These are phyloP conservation scores for Syngnathoides biaculeatus DNA, from an alignment of 2,113 vertebrate genomes.

Conservation along the genomic window DNA sequence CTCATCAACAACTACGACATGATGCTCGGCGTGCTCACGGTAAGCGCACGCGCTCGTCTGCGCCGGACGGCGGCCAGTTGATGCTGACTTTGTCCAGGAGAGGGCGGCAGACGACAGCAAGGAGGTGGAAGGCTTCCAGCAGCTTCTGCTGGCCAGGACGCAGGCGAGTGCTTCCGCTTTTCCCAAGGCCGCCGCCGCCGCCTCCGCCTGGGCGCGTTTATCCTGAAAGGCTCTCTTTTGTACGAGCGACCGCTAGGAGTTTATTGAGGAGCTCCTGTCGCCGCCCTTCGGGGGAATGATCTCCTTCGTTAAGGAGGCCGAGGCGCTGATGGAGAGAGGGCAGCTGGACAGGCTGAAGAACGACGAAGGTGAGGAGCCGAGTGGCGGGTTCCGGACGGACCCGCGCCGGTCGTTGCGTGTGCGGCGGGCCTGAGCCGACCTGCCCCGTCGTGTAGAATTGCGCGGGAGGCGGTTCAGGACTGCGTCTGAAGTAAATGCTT, in stretches of 20 bases:
- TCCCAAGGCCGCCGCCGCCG: not conserved
- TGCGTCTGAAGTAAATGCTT: too few relatives aligned
- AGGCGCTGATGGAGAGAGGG: slow-evolving; percentile 83
- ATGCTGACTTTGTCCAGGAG: slow-evolving; percentile 68
- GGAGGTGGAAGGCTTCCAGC: slow-evolving; percentile 90
- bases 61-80: too few relatives aligned
- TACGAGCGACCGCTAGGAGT: slow-evolving; percentile 72
- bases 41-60: slow-evolving; percentile 32
- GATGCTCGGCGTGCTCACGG: slow-evolving; percentile 90
- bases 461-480: too few relatives aligned
- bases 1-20: slow-evolving; percentile 97
- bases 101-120: slow-evolving; percentile 90
- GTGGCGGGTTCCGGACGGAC: too few relatives aligned
- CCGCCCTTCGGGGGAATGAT: slow-evolving; percentile 89
- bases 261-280: slow-evolving; percentile 87
- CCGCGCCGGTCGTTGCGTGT: too few relatives aligned
- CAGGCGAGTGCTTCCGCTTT: slow-evolving; percentile 66
- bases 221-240: not conserved
- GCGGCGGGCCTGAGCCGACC: too few relatives aligned
- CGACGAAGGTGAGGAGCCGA: slow-evolving; percentile 79
- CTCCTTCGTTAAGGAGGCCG: slow-evolving; percentile 88
- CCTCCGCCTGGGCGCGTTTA: too few relatives aligned
- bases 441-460: too few relatives aligned
- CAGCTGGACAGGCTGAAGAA: slow-evolving; percentile 84
- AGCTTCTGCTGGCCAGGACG: slow-evolving; percentile 85